A percentile compares a stretch with the other conserved stretches of the same genome.
phyloP scores from a whole-genome alignment of 2,888 invertebrate genomes.

The Limnephilus auricula region DNA sequence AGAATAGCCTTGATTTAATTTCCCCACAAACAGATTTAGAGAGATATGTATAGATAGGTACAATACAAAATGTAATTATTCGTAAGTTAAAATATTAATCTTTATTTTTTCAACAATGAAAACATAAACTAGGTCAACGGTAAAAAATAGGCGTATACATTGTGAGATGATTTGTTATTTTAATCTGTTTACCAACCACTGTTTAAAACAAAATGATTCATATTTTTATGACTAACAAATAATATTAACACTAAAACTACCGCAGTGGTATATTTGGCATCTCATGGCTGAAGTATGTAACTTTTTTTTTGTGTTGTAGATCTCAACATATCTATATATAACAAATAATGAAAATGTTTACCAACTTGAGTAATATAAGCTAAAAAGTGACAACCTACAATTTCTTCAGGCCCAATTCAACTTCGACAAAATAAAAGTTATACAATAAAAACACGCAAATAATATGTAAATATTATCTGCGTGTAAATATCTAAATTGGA shows the following conservation, averaged over 20 bases:
- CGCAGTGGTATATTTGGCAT: neutral
- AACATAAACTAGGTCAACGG: neutral
- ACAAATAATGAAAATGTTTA: neutral
- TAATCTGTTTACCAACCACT: neutral
- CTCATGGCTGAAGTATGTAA: neutral
- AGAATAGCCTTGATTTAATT: neutral
- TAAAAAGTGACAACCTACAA: too few relatives aligned
- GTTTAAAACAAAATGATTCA: neutral
- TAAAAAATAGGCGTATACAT: neutral
- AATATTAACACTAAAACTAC: too few relatives aligned
- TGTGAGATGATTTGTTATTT: conserved; percentile 2
- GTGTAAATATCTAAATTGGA: too few relatives aligned
- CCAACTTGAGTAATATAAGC: too few relatives aligned
- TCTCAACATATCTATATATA: neutral
- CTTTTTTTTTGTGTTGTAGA: neutral
- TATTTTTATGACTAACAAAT: neutral
- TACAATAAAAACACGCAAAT: too few relatives aligned
- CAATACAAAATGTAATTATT: neutral
- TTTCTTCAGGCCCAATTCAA: too few relatives aligned
- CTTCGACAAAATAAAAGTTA: too few relatives aligned
- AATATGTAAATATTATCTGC: too few relatives aligned
- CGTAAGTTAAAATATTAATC: neutral
- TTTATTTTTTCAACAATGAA: neutral
- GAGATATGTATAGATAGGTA: neutral
- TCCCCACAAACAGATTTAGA: neutral